phyloP scores from a whole-genome alignment of 2,797 vertebrate species.

The Chiroxiphia lanceolata region DNA sequence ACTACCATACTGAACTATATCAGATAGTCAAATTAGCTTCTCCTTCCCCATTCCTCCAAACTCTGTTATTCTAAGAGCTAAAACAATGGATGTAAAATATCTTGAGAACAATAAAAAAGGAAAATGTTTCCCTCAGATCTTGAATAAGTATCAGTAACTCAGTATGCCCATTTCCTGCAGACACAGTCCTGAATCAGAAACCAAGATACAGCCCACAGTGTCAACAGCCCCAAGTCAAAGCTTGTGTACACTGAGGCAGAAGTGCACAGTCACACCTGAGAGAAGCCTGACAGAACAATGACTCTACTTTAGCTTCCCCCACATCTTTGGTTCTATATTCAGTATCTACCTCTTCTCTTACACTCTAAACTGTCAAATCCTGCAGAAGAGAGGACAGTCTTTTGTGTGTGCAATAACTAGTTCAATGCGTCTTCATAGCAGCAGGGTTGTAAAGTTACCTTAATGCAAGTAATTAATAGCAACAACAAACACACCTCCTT shows the following conservation, averaged over 20 bases:
- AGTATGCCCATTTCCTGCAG: background rate
- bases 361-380: background rate
- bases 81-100: background rate
- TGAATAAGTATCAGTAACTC: background rate
- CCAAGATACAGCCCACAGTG: background rate
- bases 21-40: background rate
- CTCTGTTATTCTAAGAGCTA: background rate
- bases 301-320: background rate
- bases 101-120: background rate
- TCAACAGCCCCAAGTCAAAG: background rate
- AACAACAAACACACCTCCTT: background rate
- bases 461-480: background rate
- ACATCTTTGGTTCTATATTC: background rate
- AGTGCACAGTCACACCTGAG: background rate
- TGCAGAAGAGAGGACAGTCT: background rate
- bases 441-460: background rate
- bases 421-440: background rate
- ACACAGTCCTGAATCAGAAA: background rate
- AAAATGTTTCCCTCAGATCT: background rate
- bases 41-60: background rate
- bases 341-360: background rate
- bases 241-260: background rate
- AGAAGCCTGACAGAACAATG: background rate
- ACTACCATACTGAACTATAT: background rate
- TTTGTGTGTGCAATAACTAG: background rate